Evolutionary conservation across 2,113 vertebrate genomes (phyloP).

Genomic region (Nothoprocta perdicaria): DNA sequence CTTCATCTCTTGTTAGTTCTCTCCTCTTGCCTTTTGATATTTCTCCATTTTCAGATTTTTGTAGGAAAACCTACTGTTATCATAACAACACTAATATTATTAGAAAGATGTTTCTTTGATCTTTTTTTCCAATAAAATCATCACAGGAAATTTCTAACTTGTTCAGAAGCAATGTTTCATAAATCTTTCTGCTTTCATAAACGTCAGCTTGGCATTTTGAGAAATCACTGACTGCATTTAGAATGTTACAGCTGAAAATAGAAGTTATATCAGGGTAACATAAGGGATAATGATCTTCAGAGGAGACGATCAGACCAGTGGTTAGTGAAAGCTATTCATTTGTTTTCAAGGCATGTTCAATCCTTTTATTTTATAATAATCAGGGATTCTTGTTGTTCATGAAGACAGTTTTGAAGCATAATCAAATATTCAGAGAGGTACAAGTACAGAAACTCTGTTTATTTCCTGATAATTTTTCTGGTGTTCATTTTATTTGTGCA

Average conservation of each 20-base stretch:
- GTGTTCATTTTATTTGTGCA: background rate
- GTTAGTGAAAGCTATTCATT: background rate
- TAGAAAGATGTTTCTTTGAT: slow-evolving; percentile 22
- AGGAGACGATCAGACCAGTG: background rate
- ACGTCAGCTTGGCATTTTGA: background rate
- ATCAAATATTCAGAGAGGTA: background rate
- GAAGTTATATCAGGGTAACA: background rate
- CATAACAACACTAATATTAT: slow-evolving; percentile 3
- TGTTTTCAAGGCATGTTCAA: background rate
- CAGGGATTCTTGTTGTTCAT: background rate
- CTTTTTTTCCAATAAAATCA: slow-evolving; percentile 28
- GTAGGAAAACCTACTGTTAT: slow-evolving; percentile 15
- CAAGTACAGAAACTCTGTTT: background rate
- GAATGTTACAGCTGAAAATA: background rate
- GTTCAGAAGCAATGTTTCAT: background rate
- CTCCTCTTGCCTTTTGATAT: background rate
- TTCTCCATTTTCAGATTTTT: background rate
- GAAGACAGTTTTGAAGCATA: background rate
- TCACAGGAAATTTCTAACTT: slow-evolving; percentile 33
- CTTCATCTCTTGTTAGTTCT: background rate
- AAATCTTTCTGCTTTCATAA: slow-evolving; percentile 30
- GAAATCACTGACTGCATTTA: background rate
- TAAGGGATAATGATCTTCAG: background rate
- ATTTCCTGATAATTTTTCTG: background rate
- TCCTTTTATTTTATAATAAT: background rate